These are phyloP conservation scores for Brachionus rubens DNA, from an alignment of 1,140 invertebrate species.

Conservation along the genomic window DNA sequence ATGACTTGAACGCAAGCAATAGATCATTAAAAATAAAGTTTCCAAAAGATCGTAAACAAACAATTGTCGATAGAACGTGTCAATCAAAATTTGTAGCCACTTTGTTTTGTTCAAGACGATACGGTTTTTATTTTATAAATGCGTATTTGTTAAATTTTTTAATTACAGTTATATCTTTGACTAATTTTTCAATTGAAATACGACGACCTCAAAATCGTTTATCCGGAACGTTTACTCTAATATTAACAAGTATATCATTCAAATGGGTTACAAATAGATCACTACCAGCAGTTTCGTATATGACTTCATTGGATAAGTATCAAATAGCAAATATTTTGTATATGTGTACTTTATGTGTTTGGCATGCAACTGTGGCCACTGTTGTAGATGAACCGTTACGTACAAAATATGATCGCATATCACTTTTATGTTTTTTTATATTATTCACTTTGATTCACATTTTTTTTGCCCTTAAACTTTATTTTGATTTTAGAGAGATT, in stretches of 20 bases:
- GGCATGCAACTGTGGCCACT: conserved; percentile 10
- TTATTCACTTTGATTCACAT: background rate
- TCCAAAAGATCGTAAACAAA: conserved; percentile 1
- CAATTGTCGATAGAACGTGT: background rate
- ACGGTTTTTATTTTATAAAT: background rate
- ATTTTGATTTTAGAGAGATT: background rate
- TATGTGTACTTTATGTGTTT: background rate
- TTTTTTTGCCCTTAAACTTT: background rate
- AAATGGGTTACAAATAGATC: conserved; percentile 19
- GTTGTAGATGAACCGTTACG: background rate
- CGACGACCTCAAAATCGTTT: background rate
- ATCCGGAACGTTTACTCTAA: conserved; percentile 22
- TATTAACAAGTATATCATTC: conserved; percentile 11
- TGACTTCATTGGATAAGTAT: conserved; percentile 26
- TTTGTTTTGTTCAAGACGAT: conserved; percentile 15
- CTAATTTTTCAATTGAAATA: background rate
- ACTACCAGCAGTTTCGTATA: conserved; percentile 12
- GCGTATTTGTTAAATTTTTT: background rate
- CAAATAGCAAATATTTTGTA: conserved; percentile 21
- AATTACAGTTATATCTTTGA: conserved; percentile 9
- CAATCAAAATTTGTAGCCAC: background rate
- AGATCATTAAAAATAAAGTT: conserved; percentile 2
- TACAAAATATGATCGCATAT: background rate
- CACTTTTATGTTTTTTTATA: background rate
- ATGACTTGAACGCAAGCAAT: background rate